phyloP scores from a whole-genome alignment of 2,113 vertebrate genomes.

The Cephalopholis sonnerati region DNA sequence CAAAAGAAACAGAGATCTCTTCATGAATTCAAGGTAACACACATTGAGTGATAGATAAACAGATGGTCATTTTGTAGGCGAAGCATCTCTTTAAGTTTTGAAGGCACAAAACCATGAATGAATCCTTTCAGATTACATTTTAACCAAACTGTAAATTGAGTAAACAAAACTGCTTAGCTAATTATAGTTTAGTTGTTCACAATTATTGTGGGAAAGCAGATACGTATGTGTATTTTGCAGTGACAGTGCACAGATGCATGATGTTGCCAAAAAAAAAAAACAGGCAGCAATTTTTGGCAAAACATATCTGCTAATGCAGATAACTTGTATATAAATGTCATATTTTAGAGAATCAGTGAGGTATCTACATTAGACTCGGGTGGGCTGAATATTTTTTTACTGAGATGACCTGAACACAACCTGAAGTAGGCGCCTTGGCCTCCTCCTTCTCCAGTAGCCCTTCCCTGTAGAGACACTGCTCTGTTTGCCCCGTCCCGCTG shows the following conservation, averaged over 20 bases:
- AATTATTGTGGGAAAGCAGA: not conserved
- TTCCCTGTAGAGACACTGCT: constrained; percentile 38
- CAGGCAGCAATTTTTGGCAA: not conserved
- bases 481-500: constrained; percentile 38
- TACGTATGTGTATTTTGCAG: not conserved
- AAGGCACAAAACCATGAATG: too few relatives aligned
- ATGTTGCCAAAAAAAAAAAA: too few relatives aligned
- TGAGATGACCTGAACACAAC: constrained; percentile 35
- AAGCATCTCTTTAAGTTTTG: too few relatives aligned
- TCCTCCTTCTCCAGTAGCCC: constrained; percentile 16
- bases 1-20: too few relatives aligned
- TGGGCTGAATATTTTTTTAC: constrained; percentile 1
- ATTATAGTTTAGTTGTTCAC: not conserved
- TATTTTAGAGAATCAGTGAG: not conserved
- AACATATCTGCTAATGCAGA: not conserved
- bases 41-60: too few relatives aligned
- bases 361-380: not conserved
- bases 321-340: not conserved
- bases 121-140: too few relatives aligned
- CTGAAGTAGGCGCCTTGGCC: constrained; percentile 18
- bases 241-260: not conserved
- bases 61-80: too few relatives aligned
- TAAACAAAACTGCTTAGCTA: too few relatives aligned
- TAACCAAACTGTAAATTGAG: too few relatives aligned
- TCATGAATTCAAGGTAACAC: too few relatives aligned